Conservation (phyloP, 2,888 invertebrate species). For the Melipona beecheii region DNA sequence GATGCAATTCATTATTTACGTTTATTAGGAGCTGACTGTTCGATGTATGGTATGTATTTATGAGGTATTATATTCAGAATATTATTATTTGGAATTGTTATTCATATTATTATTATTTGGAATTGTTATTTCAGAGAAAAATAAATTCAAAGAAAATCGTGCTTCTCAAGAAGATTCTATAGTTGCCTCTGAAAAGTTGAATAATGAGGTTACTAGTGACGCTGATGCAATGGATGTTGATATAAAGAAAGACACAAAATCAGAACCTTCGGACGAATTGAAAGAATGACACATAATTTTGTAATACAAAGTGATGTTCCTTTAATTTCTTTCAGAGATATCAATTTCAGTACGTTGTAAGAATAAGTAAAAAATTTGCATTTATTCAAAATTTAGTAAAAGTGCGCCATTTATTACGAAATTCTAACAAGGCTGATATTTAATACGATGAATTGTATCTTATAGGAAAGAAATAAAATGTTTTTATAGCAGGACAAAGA, state of each 20-base stretch:
- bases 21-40: slow-evolving; percentile 93
- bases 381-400: slow-evolving; percentile 44
- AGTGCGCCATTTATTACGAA: slow-evolving; percentile 8
- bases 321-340: slow-evolving; percentile 44
- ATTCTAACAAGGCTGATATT: slow-evolving; percentile 5
- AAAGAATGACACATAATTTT: slow-evolving; percentile 27
- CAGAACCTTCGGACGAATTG: slow-evolving; percentile 58
- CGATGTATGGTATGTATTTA: slow-evolving; percentile 90
- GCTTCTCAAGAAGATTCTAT: slow-evolving; percentile 46
- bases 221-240: slow-evolving; percentile 39
- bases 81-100: slow-evolving; percentile 22
- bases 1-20: slow-evolving; percentile 95
- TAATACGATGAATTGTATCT: slow-evolving; percentile 34
- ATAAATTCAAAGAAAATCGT: slow-evolving; percentile 89
- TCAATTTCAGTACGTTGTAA: slow-evolving; percentile 27
- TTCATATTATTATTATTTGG: slow-evolving; percentile 63
- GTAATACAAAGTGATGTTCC: slow-evolving; percentile 50
- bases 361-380: slow-evolving; percentile 53
- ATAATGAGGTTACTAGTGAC: slow-evolving; percentile 60
- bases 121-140: slow-evolving; percentile 85
- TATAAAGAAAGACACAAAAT: slow-evolving; percentile 60
- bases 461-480: slow-evolving; percentile 42
- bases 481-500: slow-evolving; percentile 53
- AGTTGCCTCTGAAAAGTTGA: slow-evolving; percentile 69
- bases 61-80: slow-evolving; percentile 54